These are phyloP conservation scores for Stenurella melanura DNA, from an alignment of 2,888 invertebrate species.

Conservation along the genomic window DNA sequence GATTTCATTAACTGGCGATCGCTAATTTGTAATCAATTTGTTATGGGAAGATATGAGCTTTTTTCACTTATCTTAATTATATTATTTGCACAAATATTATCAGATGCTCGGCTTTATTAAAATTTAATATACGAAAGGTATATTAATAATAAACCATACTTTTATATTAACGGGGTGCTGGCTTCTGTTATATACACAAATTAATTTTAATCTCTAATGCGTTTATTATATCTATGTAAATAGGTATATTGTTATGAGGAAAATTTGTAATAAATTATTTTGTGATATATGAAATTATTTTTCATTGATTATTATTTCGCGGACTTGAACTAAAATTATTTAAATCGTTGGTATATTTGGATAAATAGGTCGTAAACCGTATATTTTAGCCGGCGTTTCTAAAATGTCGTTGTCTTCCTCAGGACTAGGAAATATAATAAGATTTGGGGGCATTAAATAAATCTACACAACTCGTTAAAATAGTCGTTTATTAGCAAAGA, in stretches of 20 bases:
- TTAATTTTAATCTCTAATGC: slow-evolving; percentile 16
- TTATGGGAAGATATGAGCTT: background rate
- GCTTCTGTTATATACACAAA: background rate
- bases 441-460: too few relatives aligned
- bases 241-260: background rate
- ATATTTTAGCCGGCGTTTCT: too few relatives aligned
- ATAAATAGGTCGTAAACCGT: too few relatives aligned
- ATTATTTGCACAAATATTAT: slow-evolving; percentile 18
- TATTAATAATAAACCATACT: background rate
- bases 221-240: background rate
- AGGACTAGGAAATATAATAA: too few relatives aligned
- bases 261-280: background rate
- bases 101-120: slow-evolving; percentile 23
- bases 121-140: background rate
- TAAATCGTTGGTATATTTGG: too few relatives aligned
- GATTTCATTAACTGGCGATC: background rate
- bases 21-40: background rate
- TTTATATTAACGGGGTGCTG: background rate
- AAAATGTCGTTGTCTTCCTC: too few relatives aligned
- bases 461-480: too few relatives aligned
- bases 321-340: too few relatives aligned
- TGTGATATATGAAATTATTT: background rate
- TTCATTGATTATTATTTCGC: too few relatives aligned
- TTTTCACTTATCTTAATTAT: slow-evolving; percentile 24
- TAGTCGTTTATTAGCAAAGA: too few relatives aligned